Conservation (phyloP, 2,888 invertebrate genomes). For the Drosophila fulvimacula region DNA sequence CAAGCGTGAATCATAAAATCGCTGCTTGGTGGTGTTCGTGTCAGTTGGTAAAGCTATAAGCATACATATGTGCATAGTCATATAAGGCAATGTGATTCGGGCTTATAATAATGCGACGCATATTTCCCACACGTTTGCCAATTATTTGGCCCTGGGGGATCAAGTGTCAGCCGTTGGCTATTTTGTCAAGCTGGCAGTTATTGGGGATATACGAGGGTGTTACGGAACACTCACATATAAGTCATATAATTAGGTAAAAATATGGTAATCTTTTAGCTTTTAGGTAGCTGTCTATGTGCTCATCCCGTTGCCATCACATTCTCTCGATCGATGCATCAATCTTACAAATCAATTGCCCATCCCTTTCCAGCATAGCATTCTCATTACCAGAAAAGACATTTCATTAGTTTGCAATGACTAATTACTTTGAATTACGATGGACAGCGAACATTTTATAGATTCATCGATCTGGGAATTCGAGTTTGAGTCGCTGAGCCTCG, state of each 20-base stretch:
- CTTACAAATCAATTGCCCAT: conserved; percentile 10
- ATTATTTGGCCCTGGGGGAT: conserved; percentile 28
- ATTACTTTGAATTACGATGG: conserved; percentile 57
- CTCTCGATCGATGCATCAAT: conserved; percentile 19
- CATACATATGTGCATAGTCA: conserved; percentile 3
- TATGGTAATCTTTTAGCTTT: no score
- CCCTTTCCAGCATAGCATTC: conserved; percentile 7
- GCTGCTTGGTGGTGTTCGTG: conserved; percentile 48
- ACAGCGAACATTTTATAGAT: conserved; percentile 41
- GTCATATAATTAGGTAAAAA: not conserved
- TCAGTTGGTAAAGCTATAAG: conserved; percentile 26
- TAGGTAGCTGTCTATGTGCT: not conserved
- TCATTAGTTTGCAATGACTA: conserved; percentile 59
- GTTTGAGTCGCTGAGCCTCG: not conserved
- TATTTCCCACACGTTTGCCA: conserved; percentile 38
- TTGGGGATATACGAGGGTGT: conserved; percentile 1
- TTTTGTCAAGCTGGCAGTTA: conserved; percentile 7
- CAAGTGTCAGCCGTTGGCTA: conserved; percentile 40
- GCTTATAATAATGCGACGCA: conserved; percentile 47
- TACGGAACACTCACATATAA: not conserved
- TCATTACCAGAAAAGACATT: conserved; percentile 29
- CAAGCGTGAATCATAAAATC: conserved; percentile 77
- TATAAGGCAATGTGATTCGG: conserved; percentile 21
- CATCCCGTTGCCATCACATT: conserved; percentile 2
- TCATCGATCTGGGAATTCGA: conserved; percentile 12